Conservation (phyloP, 2,797 vertebrate genomes). For the Miichthys miiuy region DNA sequence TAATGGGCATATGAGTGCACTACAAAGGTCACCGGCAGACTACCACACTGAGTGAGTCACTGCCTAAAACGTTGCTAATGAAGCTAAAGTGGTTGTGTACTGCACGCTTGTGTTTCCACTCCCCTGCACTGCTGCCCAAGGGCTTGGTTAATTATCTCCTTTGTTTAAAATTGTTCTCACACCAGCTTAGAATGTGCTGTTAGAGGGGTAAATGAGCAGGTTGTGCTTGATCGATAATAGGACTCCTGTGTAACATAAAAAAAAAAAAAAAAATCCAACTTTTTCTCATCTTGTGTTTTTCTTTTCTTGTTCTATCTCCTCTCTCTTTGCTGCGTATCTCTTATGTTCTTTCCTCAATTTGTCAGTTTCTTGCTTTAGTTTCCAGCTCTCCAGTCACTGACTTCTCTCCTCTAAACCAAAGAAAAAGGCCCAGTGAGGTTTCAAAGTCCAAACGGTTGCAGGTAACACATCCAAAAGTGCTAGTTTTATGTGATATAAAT, state of each 20-base stretch:
- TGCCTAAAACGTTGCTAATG: slow-evolving; percentile 51
- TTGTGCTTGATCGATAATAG: slow-evolving; percentile 65
- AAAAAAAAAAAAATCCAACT: neutral
- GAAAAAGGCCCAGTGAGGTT: neutral
- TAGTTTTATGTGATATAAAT: neutral
- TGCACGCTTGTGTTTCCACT: slow-evolving; percentile 60
- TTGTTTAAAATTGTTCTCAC: slow-evolving; percentile 67
- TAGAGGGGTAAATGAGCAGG: slow-evolving; percentile 45
- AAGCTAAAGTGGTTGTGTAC: slow-evolving; percentile 61
- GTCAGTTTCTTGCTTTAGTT: neutral
- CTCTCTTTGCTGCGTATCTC: neutral
- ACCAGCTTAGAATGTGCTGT: slow-evolving; percentile 41
- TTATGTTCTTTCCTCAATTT: neutral
- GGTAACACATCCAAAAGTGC: neutral
- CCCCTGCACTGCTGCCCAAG: slow-evolving; percentile 53
- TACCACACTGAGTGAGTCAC: slow-evolving; percentile 37
- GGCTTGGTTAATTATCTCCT: slow-evolving; percentile 64
- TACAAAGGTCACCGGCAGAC: slow-evolving; percentile 47
- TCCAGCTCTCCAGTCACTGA: neutral
- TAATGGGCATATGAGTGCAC: neutral
- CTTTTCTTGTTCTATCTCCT: neutral
- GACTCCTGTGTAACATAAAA: slow-evolving; percentile 16
- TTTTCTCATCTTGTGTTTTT: neutral
- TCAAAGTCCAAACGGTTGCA: neutral
- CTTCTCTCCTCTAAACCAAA: neutral